Percentiles rank a stretch among this genome's conserved stretches.
phyloP scores from a whole-genome alignment of 2,888 invertebrate species.

The Saturnia japonica region DNA sequence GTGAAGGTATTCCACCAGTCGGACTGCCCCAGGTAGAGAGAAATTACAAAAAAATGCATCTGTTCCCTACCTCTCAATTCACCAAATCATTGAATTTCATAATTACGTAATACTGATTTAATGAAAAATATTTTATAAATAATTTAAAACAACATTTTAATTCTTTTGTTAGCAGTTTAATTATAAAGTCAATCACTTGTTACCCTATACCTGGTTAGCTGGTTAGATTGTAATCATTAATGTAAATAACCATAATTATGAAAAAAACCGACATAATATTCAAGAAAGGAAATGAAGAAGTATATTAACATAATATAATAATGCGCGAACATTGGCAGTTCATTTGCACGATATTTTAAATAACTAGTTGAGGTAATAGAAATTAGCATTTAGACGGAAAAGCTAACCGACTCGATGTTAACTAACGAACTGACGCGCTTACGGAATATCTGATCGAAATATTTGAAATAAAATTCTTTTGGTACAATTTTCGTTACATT shows the following conservation, averaged over 20 bases:
- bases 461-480: background rate
- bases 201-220: too few relatives aligned
- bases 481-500: background rate
- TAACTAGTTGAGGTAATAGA: constrained; percentile 4
- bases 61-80: too few relatives aligned
- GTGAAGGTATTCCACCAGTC: too few relatives aligned
- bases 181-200: too few relatives aligned
- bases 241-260: background rate
- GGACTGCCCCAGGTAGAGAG: too few relatives aligned
- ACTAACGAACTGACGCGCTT: constrained; percentile 11
- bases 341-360: constrained; percentile 7
- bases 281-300: background rate
- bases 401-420: background rate
- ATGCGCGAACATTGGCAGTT: background rate
- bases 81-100: too few relatives aligned
- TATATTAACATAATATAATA: background rate
- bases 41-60: too few relatives aligned
- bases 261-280: background rate
- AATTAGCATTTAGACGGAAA: constrained; percentile 12
- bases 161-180: too few relatives aligned
- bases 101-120: too few relatives aligned
- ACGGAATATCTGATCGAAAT: background rate
- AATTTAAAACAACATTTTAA: too few relatives aligned
- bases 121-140: too few relatives aligned
- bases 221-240: background rate